phyloP scores from a whole-genome alignment of 2,888 invertebrate species.

The Volucella zonaria region DNA sequence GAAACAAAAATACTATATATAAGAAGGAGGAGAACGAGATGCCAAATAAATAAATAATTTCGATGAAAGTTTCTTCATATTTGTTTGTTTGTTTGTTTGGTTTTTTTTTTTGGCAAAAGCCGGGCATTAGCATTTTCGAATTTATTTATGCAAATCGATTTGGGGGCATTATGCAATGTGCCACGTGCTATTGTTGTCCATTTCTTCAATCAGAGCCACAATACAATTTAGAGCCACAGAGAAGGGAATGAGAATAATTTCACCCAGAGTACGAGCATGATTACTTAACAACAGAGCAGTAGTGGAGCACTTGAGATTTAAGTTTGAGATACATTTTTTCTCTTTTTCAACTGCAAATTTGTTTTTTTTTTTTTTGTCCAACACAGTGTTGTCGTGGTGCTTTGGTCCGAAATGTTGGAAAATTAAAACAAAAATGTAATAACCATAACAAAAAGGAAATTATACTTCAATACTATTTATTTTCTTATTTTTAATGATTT shows the following conservation, averaged over 20 bases:
- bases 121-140: conserved; percentile 11
- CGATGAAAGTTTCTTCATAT: not conserved
- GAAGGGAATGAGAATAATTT: conserved; percentile 23
- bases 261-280: conserved; percentile 26
- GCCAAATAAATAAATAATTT: conserved; percentile 6
- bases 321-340: conserved; percentile 26
- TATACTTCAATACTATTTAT: no score
- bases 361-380: not conserved
- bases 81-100: not conserved
- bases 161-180: conserved; percentile 27
- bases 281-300: conserved; percentile 44
- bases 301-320: conserved; percentile 32
- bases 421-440: not conserved
- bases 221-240: conserved; percentile 12
- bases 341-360: not conserved
- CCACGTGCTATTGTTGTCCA: conserved; percentile 48
- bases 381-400: no score
- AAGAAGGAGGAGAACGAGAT: not conserved
- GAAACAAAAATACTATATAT: not conserved
- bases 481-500: no score
- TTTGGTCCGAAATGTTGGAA: no score
- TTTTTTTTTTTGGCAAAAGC: not conserved
- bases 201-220: conserved; percentile 39
- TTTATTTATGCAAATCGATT: conserved; percentile 40
- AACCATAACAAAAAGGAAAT: not conserved